phyloP scores from a whole-genome alignment of 2,113 vertebrate species.

The Fregata magnificens region DNA sequence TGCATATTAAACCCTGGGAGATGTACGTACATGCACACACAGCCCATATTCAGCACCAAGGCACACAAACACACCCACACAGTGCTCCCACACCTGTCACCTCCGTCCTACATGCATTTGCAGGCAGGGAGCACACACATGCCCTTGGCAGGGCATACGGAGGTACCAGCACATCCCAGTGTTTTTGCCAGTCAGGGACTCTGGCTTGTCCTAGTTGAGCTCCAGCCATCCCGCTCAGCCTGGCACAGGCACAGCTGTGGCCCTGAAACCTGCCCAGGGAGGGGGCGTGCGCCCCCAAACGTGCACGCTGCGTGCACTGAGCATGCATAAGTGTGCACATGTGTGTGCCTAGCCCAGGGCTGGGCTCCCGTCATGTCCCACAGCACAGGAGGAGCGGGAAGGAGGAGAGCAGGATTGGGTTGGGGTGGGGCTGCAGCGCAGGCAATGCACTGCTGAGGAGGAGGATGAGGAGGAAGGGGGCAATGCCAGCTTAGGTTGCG shows the following conservation, averaged over 20 bases:
- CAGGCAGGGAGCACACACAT: background rate
- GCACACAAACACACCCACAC: background rate
- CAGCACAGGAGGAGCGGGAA: rapidly evolving
- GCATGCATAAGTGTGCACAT: rapidly evolving
- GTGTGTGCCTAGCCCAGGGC: background rate
- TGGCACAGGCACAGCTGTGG: background rate
- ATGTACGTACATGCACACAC: too few relatives aligned
- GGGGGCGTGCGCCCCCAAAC: rapidly evolving
- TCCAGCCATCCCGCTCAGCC: background rate
- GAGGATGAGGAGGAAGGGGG: background rate
- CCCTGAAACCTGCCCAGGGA: background rate
- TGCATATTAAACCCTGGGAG: background rate
- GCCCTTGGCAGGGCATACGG: rapidly evolving
- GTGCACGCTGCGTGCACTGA: rapidly evolving
- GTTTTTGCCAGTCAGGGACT: rapidly evolving
- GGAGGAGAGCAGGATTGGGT: too few relatives aligned
- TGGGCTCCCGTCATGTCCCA: background rate
- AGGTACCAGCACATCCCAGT: rapidly evolving
- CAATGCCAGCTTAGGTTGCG: rapidly evolving
- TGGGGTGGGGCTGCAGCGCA: background rate
- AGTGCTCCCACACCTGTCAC: rapidly evolving
- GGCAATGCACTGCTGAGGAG: rapidly evolving
- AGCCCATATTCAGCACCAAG: background rate
- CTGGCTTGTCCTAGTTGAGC: background rate
- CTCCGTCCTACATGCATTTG: rapidly evolving